Evolutionary conservation across 1,140 invertebrate species (phyloP).

Genomic region (Galendromus occidentalis): DNA sequence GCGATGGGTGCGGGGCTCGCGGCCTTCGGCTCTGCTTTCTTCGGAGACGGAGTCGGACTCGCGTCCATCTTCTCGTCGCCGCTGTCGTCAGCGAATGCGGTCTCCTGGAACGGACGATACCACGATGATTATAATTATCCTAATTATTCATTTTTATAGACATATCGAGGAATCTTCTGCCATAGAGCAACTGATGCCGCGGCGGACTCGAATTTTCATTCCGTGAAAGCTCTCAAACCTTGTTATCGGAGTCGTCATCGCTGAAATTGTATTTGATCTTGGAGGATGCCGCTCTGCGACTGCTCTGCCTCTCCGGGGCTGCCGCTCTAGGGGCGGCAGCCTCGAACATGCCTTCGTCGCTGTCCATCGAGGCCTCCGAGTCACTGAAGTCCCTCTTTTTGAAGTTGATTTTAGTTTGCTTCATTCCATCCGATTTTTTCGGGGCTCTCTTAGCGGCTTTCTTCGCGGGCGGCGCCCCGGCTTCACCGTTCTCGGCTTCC

Average conservation of each 20-base stretch:
- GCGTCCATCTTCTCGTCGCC: not conserved
- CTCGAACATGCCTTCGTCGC: not conserved
- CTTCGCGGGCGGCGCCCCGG: not conserved
- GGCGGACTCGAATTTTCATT: no score
- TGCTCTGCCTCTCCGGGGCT: not conserved
- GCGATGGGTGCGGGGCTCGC: not conserved
- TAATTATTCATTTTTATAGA: no score
- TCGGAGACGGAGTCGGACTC: not conserved
- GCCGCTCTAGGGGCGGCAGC: not conserved
- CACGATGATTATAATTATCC: no score
- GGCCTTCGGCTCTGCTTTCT: not conserved
- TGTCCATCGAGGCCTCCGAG: not conserved
- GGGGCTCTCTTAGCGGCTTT: not conserved
- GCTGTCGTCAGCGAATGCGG: not conserved
- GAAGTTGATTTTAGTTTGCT: not conserved
- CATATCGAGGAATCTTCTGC: no score
- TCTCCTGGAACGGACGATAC: not conserved
- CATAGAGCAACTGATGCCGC: no score
- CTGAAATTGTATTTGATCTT: conserved; percentile 11
- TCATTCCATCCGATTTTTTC: not conserved
- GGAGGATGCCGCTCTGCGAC: not conserved
- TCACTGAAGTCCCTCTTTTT: conserved; percentile 7
- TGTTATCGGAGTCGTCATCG: conserved; percentile 3
- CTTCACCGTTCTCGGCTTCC: no score
- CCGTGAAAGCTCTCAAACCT: no score